Percentiles rank a stretch among this genome's conserved stretches.
Conservation (phyloP, 1,140 invertebrate species). For the Harpegnathos saltator region DNA sequence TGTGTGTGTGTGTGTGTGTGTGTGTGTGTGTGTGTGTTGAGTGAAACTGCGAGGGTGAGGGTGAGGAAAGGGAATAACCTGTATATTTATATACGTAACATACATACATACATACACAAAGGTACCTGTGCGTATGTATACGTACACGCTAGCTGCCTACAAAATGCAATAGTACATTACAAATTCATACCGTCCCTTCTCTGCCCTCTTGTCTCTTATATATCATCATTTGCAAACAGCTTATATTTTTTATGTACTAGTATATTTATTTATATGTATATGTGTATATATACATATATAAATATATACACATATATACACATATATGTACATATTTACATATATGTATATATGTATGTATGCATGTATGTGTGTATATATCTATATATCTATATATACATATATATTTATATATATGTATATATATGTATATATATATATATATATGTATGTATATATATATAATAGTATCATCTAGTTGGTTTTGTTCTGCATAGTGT, state of each 20-base stretch:
- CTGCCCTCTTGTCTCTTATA: constrained; percentile 54
- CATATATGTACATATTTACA: constrained; percentile 71
- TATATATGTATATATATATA: constrained; percentile 74
- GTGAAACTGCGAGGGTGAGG: constrained; percentile 43
- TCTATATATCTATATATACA: constrained; percentile 74
- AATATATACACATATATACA: no score
- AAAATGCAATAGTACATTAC: constrained; percentile 80
- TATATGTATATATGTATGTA: constrained; percentile 75
- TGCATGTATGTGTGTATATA: constrained; percentile 74
- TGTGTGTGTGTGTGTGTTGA: constrained; percentile 11
- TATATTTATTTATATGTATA: constrained; percentile 44
- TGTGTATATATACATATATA: constrained; percentile 66
- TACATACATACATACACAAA: constrained; percentile 68
- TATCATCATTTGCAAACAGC: constrained; percentile 77
- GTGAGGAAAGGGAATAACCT: constrained; percentile 53
- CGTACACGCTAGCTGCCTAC: constrained; percentile 79
- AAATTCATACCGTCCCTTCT: constrained; percentile 74
- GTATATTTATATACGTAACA: constrained; percentile 72
- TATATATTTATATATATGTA: constrained; percentile 73
- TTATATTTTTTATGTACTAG: constrained; percentile 74
- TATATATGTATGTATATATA: constrained; percentile 71
- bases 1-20: constrained; percentile 53
- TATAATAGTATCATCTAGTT: constrained; percentile 78
- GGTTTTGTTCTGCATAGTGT: constrained; percentile 74
- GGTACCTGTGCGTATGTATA: constrained; percentile 73